Evolutionary conservation across 35 echinoderm and acorn worm species (phyloP).

Genomic region (Apostichopus parvimensis): DNA sequence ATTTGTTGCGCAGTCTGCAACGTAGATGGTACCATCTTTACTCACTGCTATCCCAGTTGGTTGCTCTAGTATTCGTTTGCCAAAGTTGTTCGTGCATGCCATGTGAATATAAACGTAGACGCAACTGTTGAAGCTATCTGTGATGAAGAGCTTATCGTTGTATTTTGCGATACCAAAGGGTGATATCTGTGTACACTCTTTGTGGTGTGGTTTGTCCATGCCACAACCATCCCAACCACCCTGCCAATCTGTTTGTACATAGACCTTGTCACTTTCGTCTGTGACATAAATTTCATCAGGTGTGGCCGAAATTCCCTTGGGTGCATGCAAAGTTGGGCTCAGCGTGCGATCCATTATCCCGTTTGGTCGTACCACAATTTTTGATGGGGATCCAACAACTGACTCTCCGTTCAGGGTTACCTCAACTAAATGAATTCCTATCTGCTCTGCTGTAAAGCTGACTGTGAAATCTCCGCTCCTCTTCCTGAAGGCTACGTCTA

Average conservation of each 20-base stretch:
- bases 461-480: background rate
- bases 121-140: conserved; percentile 8
- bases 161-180: conserved; percentile 8
- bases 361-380: background rate
- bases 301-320: background rate
- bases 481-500: background rate
- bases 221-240: no score
- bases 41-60: no score
- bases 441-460: background rate
- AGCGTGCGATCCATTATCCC: background rate
- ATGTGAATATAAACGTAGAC: background rate
- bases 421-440: background rate
- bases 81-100: no score
- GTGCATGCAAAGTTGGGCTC: background rate
- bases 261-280: no score
- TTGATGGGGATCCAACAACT: background rate
- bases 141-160: background rate
- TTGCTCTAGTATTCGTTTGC: background rate
- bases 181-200: background rate
- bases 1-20: conserved; percentile 1
- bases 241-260: background rate
- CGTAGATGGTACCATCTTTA: background rate
- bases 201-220: no score
- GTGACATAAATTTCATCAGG: background rate
- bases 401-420: background rate